Percentiles rank a stretch among this genome's conserved stretches.
Conservation (phyloP, 2,797 vertebrate species). For the Fringilla coelebs region DNA sequence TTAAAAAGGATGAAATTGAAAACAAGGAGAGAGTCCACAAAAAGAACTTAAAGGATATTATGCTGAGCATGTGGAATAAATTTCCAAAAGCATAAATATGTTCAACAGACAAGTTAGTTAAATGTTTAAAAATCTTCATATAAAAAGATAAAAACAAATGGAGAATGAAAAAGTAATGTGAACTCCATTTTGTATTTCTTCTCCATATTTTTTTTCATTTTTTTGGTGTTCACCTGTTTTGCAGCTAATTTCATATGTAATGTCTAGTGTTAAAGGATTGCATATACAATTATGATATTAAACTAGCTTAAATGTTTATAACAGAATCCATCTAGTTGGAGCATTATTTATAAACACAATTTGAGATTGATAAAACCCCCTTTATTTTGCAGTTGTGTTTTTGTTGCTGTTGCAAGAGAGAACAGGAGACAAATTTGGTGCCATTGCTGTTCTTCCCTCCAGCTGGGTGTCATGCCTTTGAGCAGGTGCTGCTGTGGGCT, state of each 20-base stretch:
- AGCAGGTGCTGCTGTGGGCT: neutral
- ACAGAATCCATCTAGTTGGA: neutral
- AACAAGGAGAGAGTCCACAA: neutral
- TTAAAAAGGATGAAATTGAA: neutral
- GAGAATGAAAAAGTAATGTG: neutral
- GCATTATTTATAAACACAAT: neutral
- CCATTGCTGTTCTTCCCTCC: neutral
- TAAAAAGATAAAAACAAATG: neutral
- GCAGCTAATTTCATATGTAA: neutral
- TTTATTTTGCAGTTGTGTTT: neutral
- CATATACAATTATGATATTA: neutral
- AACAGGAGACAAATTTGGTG: neutral
- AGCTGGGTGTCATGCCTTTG: neutral
- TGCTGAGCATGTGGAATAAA: neutral
- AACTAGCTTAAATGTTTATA: neutral
- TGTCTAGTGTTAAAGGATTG: neutral
- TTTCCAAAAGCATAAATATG: neutral
- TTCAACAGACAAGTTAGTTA: neutral
- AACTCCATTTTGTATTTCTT: neutral
- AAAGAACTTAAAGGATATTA: neutral
- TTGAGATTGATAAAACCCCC: accelerated
- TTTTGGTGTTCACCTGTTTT: neutral
- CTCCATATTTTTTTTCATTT: neutral
- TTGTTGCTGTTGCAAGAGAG: neutral
- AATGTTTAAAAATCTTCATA: neutral